These are phyloP conservation scores for Oenanthe melanoleuca DNA, from an alignment of 2,113 vertebrate species.

Conservation along the genomic window DNA sequence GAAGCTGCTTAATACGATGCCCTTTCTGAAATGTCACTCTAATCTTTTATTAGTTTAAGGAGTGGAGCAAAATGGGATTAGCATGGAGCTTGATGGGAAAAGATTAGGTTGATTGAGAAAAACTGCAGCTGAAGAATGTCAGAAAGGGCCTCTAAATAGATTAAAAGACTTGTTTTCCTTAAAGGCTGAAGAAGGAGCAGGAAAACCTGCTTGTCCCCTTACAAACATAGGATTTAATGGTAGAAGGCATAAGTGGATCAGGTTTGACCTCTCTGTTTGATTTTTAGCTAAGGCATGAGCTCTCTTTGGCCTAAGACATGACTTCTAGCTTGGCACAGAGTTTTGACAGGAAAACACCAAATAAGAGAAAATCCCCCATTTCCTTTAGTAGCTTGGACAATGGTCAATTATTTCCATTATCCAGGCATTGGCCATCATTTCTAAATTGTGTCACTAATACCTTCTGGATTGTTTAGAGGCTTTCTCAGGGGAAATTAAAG, in stretches of 20 bases:
- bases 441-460: neutral
- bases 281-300: neutral
- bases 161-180: slow-evolving; percentile 38
- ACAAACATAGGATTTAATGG: neutral
- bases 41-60: slow-evolving; percentile 90
- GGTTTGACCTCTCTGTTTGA: slow-evolving; percentile 14
- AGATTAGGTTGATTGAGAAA: slow-evolving; percentile 55
- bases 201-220: neutral
- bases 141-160: slow-evolving; percentile 52
- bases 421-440: neutral
- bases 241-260: neutral
- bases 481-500: neutral
- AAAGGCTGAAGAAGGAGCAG: neutral
- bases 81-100: slow-evolving; percentile 68
- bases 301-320: neutral
- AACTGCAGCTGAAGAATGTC: slow-evolving; percentile 60
- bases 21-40: slow-evolving; percentile 91
- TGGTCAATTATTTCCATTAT: neutral
- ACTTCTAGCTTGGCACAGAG: neutral
- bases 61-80: slow-evolving; percentile 72
- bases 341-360: neutral
- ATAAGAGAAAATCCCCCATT: neutral
- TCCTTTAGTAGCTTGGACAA: neutral
- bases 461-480: neutral
- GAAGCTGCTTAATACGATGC: slow-evolving; percentile 80